Percentiles rank a stretch among this genome's conserved stretches.
These are phyloP conservation scores for Jacana jacana DNA, from an alignment of 2,113 vertebrate species.

Conservation along the genomic window DNA sequence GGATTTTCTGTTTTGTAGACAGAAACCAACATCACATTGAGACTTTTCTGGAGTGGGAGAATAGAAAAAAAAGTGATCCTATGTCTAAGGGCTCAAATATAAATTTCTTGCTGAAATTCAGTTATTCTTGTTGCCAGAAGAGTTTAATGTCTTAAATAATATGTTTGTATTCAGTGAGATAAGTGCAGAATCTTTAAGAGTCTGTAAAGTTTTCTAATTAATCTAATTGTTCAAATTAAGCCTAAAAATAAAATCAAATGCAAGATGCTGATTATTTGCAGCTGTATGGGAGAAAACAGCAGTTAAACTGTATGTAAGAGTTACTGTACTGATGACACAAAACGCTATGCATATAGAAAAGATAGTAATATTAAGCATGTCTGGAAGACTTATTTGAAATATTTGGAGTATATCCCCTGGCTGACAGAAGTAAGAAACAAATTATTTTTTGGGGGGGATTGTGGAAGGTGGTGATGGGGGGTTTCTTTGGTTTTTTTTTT, in stretches of 20 bases:
- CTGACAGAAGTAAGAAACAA: not conserved
- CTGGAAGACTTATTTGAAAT: not conserved
- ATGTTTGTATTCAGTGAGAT: not conserved
- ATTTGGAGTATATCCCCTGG: not conserved
- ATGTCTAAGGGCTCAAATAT: not conserved
- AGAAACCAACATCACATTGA: not conserved
- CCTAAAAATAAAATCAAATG: not conserved
- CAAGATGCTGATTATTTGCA: not conserved
- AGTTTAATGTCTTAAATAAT: not conserved
- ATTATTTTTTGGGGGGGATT: not conserved
- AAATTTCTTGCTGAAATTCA: not conserved
- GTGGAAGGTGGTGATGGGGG: too few relatives aligned
- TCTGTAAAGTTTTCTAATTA: not conserved
- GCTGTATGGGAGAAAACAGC: not conserved
- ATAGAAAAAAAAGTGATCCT: not conserved
- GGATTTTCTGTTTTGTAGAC: not conserved
- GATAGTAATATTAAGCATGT: rapidly evolving
- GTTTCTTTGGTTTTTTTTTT: not conserved
- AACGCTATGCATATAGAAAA: not conserved
- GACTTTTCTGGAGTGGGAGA: not conserved
- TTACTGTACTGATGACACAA: not conserved
- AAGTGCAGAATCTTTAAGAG: not conserved
- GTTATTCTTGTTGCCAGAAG: not conserved
- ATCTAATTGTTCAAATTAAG: not conserved
- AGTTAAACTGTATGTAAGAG: not conserved